phyloP scores from a whole-genome alignment of 2,797 vertebrate genomes.

The Sebastes diploproa region DNA sequence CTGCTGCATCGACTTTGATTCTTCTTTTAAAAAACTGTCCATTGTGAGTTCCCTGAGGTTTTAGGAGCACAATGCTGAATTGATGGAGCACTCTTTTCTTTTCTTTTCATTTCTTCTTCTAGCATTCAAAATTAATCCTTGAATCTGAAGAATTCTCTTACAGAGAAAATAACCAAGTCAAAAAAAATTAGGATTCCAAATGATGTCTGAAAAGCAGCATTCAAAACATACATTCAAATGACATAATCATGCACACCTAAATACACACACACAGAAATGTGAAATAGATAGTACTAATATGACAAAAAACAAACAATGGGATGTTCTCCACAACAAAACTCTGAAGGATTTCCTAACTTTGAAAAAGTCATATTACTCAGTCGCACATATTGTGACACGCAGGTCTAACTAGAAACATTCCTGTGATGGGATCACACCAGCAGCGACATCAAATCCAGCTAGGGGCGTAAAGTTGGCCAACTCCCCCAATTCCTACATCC shows the following conservation, averaged over 20 bases:
- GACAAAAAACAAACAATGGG: not conserved
- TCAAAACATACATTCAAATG: not conserved
- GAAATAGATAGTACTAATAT: not conserved
- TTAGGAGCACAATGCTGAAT: not conserved
- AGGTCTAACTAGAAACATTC: not conserved
- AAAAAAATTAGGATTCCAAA: not conserved
- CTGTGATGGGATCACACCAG: not conserved
- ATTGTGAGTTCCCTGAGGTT: not conserved
- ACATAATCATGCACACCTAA: not conserved
- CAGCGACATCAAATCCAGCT: not conserved
- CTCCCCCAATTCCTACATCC: no score
- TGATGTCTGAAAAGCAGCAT: not conserved
- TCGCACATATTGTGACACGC: not conserved
- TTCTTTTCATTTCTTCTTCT: no score
- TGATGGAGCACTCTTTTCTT: not conserved
- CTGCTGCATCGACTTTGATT: not conserved
- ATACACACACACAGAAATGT: not conserved
- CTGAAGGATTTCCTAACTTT: not conserved
- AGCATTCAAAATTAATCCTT: not conserved
- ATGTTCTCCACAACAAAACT: not conserved
- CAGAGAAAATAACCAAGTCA: not conserved
- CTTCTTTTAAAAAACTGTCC: no score
- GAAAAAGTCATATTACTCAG: not conserved
- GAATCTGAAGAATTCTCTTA: not conserved
- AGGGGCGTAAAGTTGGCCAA: no score